Percentiles rank a stretch among this genome's conserved stretches.
Conservation (phyloP, 2,797 vertebrate species). For the Onychomys leucogaster region DNA sequence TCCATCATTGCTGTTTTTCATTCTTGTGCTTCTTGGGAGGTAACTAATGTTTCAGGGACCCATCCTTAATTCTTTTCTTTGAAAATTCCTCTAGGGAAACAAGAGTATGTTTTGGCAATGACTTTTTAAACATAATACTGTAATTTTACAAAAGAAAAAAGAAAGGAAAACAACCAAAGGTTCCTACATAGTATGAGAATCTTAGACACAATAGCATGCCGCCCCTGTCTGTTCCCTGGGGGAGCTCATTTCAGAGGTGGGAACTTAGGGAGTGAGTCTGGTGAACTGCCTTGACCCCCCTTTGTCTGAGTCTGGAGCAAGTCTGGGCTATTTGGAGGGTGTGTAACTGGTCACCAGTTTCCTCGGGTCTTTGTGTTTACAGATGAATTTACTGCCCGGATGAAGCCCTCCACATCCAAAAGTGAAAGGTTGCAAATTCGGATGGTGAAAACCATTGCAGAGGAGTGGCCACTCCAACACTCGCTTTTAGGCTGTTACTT, state of each 20-base stretch:
- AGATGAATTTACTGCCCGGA: constrained; percentile 34
- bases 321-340: constrained; percentile 48
- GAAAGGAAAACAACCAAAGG: constrained; percentile 2
- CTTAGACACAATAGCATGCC: constrained; percentile 37
- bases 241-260: constrained; percentile 18
- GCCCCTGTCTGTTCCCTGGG: not conserved
- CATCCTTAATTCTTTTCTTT: constrained; percentile 15
- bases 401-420: not conserved
- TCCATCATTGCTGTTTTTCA: constrained; percentile 51
- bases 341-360: not conserved
- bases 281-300: constrained; percentile 47
- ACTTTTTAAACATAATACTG: constrained; percentile 23
- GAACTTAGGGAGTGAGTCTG: constrained; percentile 23
- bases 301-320: constrained; percentile 31
- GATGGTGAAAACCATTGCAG: not conserved
- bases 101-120: constrained; percentile 53
- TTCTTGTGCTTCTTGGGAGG: constrained; percentile 62
- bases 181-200: not conserved
- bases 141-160: not conserved
- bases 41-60: constrained; percentile 13
- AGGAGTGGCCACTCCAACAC: not conserved
- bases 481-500: not conserved
- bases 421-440: not conserved
- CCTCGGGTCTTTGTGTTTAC: constrained; percentile 55
- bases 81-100: constrained; percentile 55